These are phyloP conservation scores for Drosophila watanabei DNA, from an alignment of 1,140 invertebrate species.

Conservation along the genomic window DNA sequence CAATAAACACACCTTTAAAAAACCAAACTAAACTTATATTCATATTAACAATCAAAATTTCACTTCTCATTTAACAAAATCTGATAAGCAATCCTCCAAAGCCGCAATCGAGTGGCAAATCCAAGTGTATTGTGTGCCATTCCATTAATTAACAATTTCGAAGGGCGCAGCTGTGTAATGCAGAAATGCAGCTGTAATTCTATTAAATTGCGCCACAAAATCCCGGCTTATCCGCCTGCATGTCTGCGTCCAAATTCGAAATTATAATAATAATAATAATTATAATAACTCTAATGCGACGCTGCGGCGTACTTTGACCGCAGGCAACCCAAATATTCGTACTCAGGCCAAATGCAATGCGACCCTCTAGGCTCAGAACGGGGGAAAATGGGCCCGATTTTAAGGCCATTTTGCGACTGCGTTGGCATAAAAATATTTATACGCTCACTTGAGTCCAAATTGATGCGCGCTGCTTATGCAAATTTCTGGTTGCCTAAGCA, in stretches of 20 bases:
- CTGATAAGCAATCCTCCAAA: background rate
- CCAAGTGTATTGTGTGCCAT: slow-evolving; percentile 20
- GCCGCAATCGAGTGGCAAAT: slow-evolving; percentile 16
- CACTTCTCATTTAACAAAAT: background rate
- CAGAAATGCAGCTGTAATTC: slow-evolving; percentile 66
- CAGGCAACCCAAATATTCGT: slow-evolving; percentile 24
- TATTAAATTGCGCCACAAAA: slow-evolving; percentile 75
- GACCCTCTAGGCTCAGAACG: background rate
- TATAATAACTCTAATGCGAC: slow-evolving; percentile 39
- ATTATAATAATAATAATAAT: slow-evolving; percentile 22
- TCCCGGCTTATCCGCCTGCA: slow-evolving; percentile 65
- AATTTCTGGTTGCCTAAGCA: slow-evolving; percentile 77
- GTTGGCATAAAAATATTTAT: slow-evolving; percentile 80
- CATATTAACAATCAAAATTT: background rate
- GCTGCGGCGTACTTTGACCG: slow-evolving; percentile 46
- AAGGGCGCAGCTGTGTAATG: slow-evolving; percentile 24
- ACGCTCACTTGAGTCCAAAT: slow-evolving; percentile 72
- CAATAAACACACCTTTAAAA: no score
- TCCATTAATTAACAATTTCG: slow-evolving; percentile 62
- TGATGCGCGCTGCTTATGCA: slow-evolving; percentile 79
- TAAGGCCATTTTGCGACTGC: slow-evolving; percentile 64
- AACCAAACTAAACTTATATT: no score
- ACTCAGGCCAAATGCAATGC: slow-evolving; percentile 27
- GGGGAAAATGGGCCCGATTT: slow-evolving; percentile 13
- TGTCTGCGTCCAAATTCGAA: slow-evolving; percentile 42